A percentile compares a stretch with the other conserved stretches of the same genome.
Conservation (phyloP, 2,888 invertebrate genomes). For the Chrysolina oricalcia region DNA sequence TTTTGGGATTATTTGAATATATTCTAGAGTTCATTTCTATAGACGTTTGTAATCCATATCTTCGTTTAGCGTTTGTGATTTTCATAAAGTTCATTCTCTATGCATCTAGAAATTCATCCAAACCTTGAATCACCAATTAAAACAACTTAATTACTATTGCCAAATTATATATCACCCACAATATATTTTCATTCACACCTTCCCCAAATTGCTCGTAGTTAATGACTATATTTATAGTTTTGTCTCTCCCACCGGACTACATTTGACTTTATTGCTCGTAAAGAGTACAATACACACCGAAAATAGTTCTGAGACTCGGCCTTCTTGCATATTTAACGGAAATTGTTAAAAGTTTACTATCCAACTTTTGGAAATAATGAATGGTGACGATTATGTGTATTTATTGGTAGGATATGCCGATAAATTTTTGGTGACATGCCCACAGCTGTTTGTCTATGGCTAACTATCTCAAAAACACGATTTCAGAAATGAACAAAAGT, state of each 20-base stretch:
- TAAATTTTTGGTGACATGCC: background rate
- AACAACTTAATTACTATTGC: background rate
- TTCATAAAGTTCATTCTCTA: too few relatives aligned
- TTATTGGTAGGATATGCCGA: background rate
- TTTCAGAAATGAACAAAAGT: background rate
- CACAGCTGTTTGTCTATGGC: background rate
- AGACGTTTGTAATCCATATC: too few relatives aligned
- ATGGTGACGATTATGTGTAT: conserved; percentile 9
- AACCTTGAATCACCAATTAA: background rate
- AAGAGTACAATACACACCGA: conserved; percentile 42
- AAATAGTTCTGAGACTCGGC: conserved; percentile 33
- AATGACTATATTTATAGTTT: conserved; percentile 24
- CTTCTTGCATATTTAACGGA: conserved; percentile 43
- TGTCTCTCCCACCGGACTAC: conserved; percentile 19
- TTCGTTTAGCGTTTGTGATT: too few relatives aligned
- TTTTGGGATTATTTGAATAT: too few relatives aligned
- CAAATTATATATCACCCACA: background rate
- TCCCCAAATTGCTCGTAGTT: conserved; percentile 6
- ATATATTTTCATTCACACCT: conserved; percentile 10
- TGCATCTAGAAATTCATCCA: background rate
- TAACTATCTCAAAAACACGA: background rate
- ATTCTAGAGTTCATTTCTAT: too few relatives aligned
- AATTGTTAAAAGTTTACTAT: conserved; percentile 46
- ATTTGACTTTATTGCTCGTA: conserved; percentile 41
- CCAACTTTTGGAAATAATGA: conserved; percentile 43